A percentile compares a stretch with the other conserved stretches of the same genome.
Evolutionary conservation across 2,113 vertebrate genomes (phyloP).

Genomic region (Poeciliopsis retropinna): DNA sequence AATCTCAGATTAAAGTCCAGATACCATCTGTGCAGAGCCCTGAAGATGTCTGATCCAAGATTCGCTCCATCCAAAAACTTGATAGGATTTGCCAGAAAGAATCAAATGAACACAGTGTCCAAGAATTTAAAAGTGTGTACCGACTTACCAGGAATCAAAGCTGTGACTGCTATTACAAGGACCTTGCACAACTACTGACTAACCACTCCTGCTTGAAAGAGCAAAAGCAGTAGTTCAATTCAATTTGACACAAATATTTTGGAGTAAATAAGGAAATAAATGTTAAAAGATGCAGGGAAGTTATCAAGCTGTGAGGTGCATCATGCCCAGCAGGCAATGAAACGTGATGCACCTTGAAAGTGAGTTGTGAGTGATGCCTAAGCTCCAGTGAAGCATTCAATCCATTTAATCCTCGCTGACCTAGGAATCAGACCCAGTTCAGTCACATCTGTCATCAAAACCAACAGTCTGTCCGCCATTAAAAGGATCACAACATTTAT

Average conservation of each 20-base stretch:
- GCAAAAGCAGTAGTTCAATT: not conserved
- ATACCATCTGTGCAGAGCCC: not conserved
- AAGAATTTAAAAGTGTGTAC: not conserved
- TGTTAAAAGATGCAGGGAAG: not conserved
- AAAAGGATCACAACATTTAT: constrained; percentile 7
- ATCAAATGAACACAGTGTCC: not conserved
- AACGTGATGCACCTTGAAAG: constrained; percentile 5
- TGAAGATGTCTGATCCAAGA: not conserved
- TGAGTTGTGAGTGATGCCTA: not conserved
- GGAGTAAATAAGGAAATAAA: not conserved
- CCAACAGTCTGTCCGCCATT: not conserved
- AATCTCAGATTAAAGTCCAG: not conserved
- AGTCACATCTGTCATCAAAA: not conserved
- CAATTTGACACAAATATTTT: not conserved
- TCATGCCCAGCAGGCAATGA: not conserved
- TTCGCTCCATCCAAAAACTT: not conserved
- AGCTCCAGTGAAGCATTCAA: not conserved
- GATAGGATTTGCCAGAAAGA: constrained; percentile 2
- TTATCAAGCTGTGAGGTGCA: not conserved
- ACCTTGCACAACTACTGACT: not conserved
- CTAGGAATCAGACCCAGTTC: not conserved
- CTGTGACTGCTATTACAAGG: too few relatives aligned
- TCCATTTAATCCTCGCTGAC: constrained; percentile 2
- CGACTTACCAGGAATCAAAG: not conserved
- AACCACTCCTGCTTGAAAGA: not conserved